Conservation (phyloP, 2,113 vertebrate species). For the Ciconia boyciana region DNA sequence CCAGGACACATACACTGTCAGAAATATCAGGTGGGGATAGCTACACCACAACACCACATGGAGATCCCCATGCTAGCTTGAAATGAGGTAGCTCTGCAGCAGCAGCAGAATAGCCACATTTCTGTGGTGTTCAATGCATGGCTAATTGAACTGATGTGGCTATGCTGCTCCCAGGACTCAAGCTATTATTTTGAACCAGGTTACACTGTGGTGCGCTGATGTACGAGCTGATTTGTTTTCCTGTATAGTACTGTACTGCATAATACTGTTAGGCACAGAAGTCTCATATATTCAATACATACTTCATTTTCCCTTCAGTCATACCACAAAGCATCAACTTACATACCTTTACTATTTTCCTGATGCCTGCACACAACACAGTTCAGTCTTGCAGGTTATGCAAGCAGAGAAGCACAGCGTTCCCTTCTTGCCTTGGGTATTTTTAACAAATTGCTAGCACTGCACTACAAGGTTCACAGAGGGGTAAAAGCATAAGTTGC, state of each 20-base stretch:
- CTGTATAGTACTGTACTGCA: neutral
- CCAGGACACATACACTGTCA: neutral
- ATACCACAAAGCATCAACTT: neutral
- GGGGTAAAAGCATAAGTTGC: neutral
- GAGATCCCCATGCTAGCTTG: neutral
- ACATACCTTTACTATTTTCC: neutral
- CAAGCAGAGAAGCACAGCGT: neutral
- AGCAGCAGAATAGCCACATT: neutral
- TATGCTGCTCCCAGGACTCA: neutral
- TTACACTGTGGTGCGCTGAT: neutral
- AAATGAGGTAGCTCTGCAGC: neutral
- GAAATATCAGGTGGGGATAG: neutral
- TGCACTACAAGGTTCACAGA: neutral
- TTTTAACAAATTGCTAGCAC: neutral
- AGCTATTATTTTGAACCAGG: neutral
- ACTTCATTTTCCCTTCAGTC: neutral
- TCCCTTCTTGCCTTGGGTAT: neutral
- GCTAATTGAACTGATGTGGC: neutral
- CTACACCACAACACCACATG: neutral
- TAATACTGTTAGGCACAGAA: neutral
- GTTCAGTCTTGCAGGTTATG: neutral
- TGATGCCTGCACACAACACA: rapidly evolving
- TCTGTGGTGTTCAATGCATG: neutral
- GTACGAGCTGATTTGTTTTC: neutral
- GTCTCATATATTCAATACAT: neutral